phyloP scores from a whole-genome alignment of 2,888 invertebrate genomes.

The Idaea aversata region DNA sequence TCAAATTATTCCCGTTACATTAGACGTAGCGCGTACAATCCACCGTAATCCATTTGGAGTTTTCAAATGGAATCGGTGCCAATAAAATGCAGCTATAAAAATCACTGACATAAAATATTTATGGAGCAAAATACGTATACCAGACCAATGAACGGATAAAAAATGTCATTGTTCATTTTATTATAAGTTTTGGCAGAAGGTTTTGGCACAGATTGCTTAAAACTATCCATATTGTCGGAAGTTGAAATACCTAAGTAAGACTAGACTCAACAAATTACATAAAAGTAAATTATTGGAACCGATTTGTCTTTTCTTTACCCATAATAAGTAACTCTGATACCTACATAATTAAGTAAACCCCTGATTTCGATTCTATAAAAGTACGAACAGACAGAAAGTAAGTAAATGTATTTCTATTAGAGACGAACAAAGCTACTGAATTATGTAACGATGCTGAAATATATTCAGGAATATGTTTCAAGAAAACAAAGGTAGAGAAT shows the following conservation, averaged over 20 bases:
- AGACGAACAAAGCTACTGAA: conserved; percentile 34
- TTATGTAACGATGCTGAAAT: conserved; percentile 43
- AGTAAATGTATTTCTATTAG: neutral
- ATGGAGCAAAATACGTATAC: conserved; percentile 22
- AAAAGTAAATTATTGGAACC: neutral
- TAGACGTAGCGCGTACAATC: neutral
- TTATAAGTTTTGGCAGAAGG: conserved; percentile 34
- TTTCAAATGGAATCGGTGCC: conserved; percentile 19
- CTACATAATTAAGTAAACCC: neutral
- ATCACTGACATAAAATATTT: conserved; percentile 22
- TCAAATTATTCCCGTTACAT: neutral
- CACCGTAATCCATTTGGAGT: conserved; percentile 9
- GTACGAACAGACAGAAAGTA: neutral
- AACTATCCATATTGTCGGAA: conserved; percentile 18
- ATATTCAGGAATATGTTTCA: conserved; percentile 38
- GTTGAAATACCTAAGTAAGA: neutral
- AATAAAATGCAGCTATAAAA: conserved; percentile 21
- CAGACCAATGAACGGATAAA: conserved; percentile 38
- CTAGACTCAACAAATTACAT: neutral
- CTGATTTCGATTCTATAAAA: neutral
- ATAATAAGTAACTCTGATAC: conserved; percentile 1
- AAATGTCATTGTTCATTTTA: conserved; percentile 38
- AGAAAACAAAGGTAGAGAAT: conserved; percentile 37
- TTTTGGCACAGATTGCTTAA: conserved; percentile 37
- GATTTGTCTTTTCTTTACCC: neutral